Conservation (phyloP, 2,888 invertebrate genomes). For the Eupeodes latifasciatus region DNA sequence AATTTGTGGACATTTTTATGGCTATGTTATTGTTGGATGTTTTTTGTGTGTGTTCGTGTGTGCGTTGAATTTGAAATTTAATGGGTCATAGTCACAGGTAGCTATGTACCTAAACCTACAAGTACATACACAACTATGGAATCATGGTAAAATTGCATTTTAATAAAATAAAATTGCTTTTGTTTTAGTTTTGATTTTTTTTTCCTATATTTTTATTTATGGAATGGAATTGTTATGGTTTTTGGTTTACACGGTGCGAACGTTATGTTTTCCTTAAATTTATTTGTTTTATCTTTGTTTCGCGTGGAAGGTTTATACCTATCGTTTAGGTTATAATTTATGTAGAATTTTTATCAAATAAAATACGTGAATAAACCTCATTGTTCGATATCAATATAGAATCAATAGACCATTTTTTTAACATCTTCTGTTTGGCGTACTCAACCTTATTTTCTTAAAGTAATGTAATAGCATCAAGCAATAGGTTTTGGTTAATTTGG, state of each 20-base stretch:
- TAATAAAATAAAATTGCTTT: conserved; percentile 20
- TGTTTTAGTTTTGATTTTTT: background rate
- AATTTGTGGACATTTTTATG: conserved; percentile 50
- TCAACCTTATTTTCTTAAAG: too few relatives aligned
- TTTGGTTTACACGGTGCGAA: conserved; percentile 30
- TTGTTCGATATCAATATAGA: too few relatives aligned
- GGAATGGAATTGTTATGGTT: conserved; percentile 10
- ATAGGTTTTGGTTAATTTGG: too few relatives aligned
- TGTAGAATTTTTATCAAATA: too few relatives aligned
- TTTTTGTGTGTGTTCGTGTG: background rate
- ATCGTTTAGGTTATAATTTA: too few relatives aligned
- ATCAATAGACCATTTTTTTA: too few relatives aligned
- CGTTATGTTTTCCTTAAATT: background rate
- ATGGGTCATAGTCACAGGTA: conserved; percentile 1
- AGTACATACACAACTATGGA: background rate
- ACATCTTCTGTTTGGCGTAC: too few relatives aligned
- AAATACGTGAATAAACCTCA: too few relatives aligned
- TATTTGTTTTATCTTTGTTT: background rate
- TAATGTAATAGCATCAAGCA: too few relatives aligned
- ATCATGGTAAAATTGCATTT: background rate
- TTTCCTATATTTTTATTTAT: background rate
- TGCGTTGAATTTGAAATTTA: conserved; percentile 16
- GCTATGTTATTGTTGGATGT: conserved; percentile 1
- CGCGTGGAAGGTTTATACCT: background rate
- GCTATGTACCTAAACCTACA: too few relatives aligned